Evolutionary conservation across 2,797 vertebrate species (phyloP), one percentile per base, ranked within the genome.

Genomic region (Rhadinocentrus ornatus): DNA sequence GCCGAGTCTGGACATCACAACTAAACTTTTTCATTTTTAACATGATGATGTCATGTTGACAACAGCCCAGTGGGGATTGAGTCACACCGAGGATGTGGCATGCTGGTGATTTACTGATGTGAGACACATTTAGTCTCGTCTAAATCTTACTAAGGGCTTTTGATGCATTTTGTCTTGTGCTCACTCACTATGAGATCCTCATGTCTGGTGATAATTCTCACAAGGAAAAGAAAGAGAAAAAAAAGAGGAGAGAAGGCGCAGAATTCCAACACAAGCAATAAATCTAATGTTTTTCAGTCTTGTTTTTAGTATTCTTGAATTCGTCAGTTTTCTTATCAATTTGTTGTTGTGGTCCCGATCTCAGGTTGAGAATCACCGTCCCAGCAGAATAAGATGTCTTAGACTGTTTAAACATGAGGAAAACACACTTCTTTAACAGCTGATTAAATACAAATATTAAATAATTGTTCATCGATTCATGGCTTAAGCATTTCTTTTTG

Each of bases 21-120:
- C 11, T 53, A 22, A 44, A 46, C 4, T 11, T 48, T 68, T 63
- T 32, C 1, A 10, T 64, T 3, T 62, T 12, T 16, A 35, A 69
- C 54, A 31, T 54, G 34, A 41, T 52, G 41, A 46, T 29, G 39
- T 34, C 12, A 16, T 7, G 62, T 56, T 60, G 12, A 26, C 66
- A 69, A 66, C 31, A n/a, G 20, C 27, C 27, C 27, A 1, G 4
- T 3, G n/a, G 55, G 18, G 6, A 39, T 66, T 66, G 24, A 59
- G 22, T 55, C 65, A 24, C 32, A 64, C 55, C 2, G 20, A 50
- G 24, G 16, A 60, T 16, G n/a, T 50, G 39, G 32, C 39, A 64
- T 70, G 52, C 11, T 46, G 69, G 31, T 58, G 60, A 52, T 37
- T 48, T 34, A n/a, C 20, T 59, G 52, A 66, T 65, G 55, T 68